Evolutionary conservation across 2,888 invertebrate species (phyloP), one percentile per base, ranked within the genome.

Genomic region (Beris morrisii): DNA sequence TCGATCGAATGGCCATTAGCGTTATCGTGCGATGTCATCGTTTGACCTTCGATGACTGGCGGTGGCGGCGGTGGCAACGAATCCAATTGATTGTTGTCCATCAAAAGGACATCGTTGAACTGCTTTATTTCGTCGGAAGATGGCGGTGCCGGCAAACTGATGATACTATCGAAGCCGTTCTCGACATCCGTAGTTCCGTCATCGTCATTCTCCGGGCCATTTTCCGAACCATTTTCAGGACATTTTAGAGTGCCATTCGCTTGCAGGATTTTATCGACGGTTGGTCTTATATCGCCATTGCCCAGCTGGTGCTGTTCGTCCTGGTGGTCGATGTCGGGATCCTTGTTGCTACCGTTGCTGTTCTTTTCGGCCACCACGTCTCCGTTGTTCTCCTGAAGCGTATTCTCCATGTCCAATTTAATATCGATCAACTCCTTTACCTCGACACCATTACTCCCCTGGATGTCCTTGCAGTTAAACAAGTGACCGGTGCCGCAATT

Each of bases 221-320:
- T 57, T 12, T 44, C 57, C 13, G 52, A 48, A 5, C 57, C 64
- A 30, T 57, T 52, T 30, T 55, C 57, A 6, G 48, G 55, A 30
- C 38, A 38, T 38, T 52, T 38, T 13, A 43, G 31, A 9, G 13
- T 43, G 38, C 28, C 53, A 52, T 61, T 52, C 12, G 50, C 12
- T 32, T 54, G 52, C 13, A 56, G 48, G 32, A 57, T 67, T 22
- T 69, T 64, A 65, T 67, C 50, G 46, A 64, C 52, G 1, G 38
- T 2, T 43, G 38, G 30, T 56, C 54, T 59, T 32, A 53, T 44
- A 43, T 66, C 71, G 48, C 81, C 81, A 72, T 83, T 82, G n/a
- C 83, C 83, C 55, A 83, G 74, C 69, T 83, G 81, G 66, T 79
- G 77, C 69, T 83, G 83, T 70, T 83, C 82, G 66, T 82, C 81